Evolutionary conservation across 2,888 invertebrate genomes (phyloP).

Genomic region (Hylaea fasciaria): DNA sequence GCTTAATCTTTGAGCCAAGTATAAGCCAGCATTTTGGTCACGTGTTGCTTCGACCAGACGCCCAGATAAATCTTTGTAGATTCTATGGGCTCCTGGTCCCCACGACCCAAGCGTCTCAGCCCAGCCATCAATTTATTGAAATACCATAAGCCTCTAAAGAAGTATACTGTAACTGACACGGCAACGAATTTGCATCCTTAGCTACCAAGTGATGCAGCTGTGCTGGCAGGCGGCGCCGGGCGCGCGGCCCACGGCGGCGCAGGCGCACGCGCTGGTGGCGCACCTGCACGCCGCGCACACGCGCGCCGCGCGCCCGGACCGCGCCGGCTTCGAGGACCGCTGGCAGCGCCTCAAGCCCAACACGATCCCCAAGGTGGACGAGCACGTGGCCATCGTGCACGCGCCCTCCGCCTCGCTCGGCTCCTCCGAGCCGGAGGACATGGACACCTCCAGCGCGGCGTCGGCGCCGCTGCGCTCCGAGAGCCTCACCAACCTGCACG

Average conservation of each 20-base stretch:
- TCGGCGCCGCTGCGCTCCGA: slow-evolving; percentile 78
- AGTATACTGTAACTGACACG: too few relatives aligned
- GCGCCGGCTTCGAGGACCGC: slow-evolving; percentile 88
- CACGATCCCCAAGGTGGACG: slow-evolving; percentile 84
- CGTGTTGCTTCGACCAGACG: too few relatives aligned
- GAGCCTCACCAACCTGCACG: slow-evolving; percentile 87
- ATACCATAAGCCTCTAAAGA: too few relatives aligned
- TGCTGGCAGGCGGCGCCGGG: slow-evolving; percentile 85
- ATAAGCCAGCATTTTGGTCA: too few relatives aligned
- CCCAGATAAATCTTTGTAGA: too few relatives aligned
- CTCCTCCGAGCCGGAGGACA: slow-evolving; percentile 65
- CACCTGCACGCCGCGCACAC: slow-evolving; percentile 71
- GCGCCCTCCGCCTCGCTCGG: slow-evolving; percentile 66
- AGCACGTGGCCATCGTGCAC: slow-evolving; percentile 78
- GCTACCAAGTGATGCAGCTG: slow-evolving; percentile 89
- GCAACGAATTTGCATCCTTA: slow-evolving; percentile 50
- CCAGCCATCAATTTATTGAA: too few relatives aligned
- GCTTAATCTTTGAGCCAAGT: too few relatives aligned
- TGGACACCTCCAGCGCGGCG: slow-evolving; percentile 73
- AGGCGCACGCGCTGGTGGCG: slow-evolving; percentile 74
- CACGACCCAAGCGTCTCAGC: too few relatives aligned
- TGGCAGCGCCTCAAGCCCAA: slow-evolving; percentile 90
- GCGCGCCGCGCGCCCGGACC: slow-evolving; percentile 64
- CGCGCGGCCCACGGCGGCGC: slow-evolving; percentile 64
- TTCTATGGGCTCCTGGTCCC: too few relatives aligned